A percentile compares a stretch with the other conserved stretches of the same genome.
Conservation (phyloP, 2,888 invertebrate species). For the Nymphalis c-album region DNA sequence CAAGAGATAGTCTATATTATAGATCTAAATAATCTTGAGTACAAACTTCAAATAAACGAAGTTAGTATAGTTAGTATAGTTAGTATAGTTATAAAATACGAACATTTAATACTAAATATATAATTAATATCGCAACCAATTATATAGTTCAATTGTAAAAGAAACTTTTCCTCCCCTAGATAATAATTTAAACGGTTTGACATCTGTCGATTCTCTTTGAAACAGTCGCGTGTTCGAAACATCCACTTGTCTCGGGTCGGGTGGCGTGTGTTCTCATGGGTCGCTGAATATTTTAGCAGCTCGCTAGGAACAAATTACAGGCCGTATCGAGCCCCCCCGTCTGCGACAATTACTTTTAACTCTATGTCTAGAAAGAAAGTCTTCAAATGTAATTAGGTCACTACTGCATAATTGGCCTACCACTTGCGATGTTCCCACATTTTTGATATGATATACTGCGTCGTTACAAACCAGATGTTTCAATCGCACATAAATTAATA, state of each 20-base stretch:
- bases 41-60: no score
- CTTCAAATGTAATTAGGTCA: constrained; percentile 61
- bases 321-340: constrained; percentile 51
- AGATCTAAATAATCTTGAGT: no score
- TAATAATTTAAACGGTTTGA: constrained; percentile 39
- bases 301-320: constrained; percentile 69
- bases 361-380: constrained; percentile 54
- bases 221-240: constrained; percentile 41
- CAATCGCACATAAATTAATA: background rate
- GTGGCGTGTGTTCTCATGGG: constrained; percentile 61
- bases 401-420: constrained; percentile 54
- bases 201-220: constrained; percentile 58
- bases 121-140: no score
- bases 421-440: constrained; percentile 60
- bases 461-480: constrained; percentile 40
- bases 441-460: constrained; percentile 36
- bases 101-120: no score
- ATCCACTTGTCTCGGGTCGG: constrained; percentile 47
- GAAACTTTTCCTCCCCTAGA: background rate
- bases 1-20: no score
- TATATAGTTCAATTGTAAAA: background rate
- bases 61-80: no score
- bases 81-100: no score
- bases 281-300: constrained; percentile 72
- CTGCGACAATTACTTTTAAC: constrained; percentile 57